Base-by-base conservation (phyloP, 2,113 vertebrate species). In the Oceanodroma tethys region DNA sequence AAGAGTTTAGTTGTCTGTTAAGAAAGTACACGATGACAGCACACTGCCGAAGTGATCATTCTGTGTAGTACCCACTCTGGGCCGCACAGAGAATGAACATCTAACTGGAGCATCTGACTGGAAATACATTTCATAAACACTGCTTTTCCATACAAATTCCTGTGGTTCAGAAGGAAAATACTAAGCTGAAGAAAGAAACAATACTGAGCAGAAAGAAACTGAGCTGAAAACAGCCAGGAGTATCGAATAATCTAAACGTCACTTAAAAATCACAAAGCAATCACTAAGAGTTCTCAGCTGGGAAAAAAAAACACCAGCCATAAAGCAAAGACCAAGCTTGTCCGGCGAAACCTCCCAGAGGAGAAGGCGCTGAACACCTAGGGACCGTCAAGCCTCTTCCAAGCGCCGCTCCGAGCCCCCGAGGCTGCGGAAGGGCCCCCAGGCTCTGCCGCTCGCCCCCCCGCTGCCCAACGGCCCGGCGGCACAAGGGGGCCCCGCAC, bases 41-140 rank as follows among this genome's bases (percentile, higher is more conserved):
- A 17, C 9, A 3, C 42, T 7, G 76, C 53, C 76, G 29, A 9
- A 63, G 72, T 1, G 4, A 36, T 2, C 26, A 2, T 2, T 20
- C 36, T 5, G 50, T 0, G 42, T 11, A 2, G 79, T 45, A 4
- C 47, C 32, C 72, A 1, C 74, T 4, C 40, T 0, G 47, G 23
- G 70, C 53, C 22, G 86, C 65, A 4, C 80, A 8, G 42, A 12
- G 38, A 15, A 2, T 0, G 3, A 36, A 42, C 88, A 9, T 7
- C 52, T 56, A 18, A 34, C 72, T 27, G 48, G 17, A 45, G 55
- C 74, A 34, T 45, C 74, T 20, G 45, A 10, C 89, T 62, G 47
- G 8, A 10, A 68, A 42, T 5, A 32, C 40, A 4, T 1, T 22
- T 11, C 84, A 68, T 3, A 36, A 74, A 58, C 42, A 20, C 88